Percentiles rank a stretch among this genome's conserved stretches.
Conservation (phyloP, 1,140 invertebrate species). For the Aphidius ervi region DNA sequence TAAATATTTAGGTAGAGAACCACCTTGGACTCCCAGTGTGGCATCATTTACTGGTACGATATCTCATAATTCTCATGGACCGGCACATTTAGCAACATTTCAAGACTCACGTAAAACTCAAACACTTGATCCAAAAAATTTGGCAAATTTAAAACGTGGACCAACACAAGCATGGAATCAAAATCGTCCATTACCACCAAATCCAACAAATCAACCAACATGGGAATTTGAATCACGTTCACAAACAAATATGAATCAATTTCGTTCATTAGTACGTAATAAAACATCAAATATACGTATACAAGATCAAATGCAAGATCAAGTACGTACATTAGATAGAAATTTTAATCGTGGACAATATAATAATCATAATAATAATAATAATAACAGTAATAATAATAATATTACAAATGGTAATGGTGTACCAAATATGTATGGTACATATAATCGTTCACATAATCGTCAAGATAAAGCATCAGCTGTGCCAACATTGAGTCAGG, state of each 20-base stretch:
- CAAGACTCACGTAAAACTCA: conserved; percentile 51
- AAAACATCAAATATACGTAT: conserved; percentile 45
- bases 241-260: conserved; percentile 52
- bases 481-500: conserved; percentile 48
- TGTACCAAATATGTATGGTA: conserved; percentile 52
- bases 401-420: conserved; percentile 24
- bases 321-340: conserved; percentile 48
- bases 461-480: conserved; percentile 44
- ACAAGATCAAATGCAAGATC: conserved; percentile 49
- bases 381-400: no score
- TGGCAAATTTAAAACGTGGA: conserved; percentile 47
- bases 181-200: conserved; percentile 45
- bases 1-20: conserved; percentile 42
- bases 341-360: conserved; percentile 49
- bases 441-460: conserved; percentile 46
- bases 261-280: conserved; percentile 48
- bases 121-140: conserved; percentile 49
- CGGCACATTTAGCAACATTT: conserved; percentile 48
- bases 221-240: conserved; percentile 51
- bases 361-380: conserved; percentile 38
- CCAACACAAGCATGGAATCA: conserved; percentile 49
- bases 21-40: conserved; percentile 51
- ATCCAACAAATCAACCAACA: conserved; percentile 39
- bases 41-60: conserved; percentile 49
- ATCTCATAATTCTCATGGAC: conserved; percentile 49